These are phyloP conservation scores for Mungos mungo DNA, from an alignment of 2,113 vertebrate species.

Conservation along the genomic window DNA sequence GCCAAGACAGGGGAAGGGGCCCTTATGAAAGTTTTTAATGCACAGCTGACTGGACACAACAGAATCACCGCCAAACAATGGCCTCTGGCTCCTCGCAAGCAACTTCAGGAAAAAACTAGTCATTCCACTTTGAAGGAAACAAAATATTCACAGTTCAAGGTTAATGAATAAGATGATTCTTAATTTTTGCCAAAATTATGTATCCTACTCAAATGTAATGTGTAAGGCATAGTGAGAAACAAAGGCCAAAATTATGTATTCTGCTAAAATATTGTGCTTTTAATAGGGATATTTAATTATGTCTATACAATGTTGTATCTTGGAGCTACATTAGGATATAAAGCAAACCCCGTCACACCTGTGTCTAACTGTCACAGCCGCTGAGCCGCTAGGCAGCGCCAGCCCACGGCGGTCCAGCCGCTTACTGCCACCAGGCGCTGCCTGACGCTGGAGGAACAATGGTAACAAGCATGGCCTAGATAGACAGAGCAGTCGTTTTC, in stretches of 20 bases:
- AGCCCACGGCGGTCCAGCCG: background rate
- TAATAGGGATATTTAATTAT: background rate
- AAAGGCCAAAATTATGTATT: background rate
- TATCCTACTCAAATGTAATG: background rate
- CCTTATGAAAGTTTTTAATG: background rate
- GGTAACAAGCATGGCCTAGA: background rate
- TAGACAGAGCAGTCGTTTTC: background rate
- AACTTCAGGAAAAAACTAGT: background rate
- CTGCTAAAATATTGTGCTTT: background rate
- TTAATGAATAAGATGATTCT: background rate
- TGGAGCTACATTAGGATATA: background rate
- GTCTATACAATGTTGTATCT: background rate
- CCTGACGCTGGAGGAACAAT: background rate
- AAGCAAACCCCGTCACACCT: background rate
- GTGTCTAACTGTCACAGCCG: fast-evolving
- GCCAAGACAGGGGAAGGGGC: fast-evolving
- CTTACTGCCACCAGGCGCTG: fast-evolving
- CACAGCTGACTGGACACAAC: background rate
- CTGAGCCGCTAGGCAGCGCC: fast-evolving
- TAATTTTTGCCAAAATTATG: background rate
- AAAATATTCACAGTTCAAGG: background rate
- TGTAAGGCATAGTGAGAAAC: background rate
- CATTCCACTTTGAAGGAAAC: background rate
- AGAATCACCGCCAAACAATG: background rate
- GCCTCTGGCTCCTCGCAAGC: background rate